Percentiles rank a stretch among this genome's conserved stretches.
These are phyloP conservation scores for Eupsilia transversa DNA, from an alignment of 2,888 invertebrate genomes.

Conservation along the genomic window DNA sequence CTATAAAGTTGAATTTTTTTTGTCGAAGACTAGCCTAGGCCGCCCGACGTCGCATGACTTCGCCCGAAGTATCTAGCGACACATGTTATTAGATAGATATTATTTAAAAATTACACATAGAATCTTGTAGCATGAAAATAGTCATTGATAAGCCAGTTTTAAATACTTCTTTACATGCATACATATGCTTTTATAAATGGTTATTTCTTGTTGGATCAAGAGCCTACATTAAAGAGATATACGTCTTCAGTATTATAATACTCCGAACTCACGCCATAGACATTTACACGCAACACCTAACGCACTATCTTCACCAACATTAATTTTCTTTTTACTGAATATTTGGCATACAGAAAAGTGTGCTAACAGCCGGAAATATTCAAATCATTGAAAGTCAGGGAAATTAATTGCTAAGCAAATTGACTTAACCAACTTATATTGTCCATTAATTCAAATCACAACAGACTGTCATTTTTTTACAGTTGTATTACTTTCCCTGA, in stretches of 20 bases:
- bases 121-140: not conserved
- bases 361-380: not conserved
- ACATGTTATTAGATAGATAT: not conserved
- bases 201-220: not conserved
- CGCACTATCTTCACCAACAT: not conserved
- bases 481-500: too few species aligned
- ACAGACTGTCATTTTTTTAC: too few species aligned
- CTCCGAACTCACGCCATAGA: not conserved
- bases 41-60: too few species aligned
- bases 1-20: not conserved
- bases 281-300: slow-evolving; percentile 8
- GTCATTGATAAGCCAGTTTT: not conserved
- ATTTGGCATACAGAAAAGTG: too few species aligned
- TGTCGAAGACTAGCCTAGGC: not conserved
- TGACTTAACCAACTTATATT: too few species aligned
- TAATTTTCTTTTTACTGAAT: not conserved
- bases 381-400: not conserved
- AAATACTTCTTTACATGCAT: not conserved
- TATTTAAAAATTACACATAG: not conserved
- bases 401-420: too few species aligned
- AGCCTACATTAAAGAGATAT: not conserved
- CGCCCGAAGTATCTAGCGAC: too few species aligned
- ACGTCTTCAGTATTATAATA: not conserved
- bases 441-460: too few species aligned
- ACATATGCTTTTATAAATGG: not conserved